These are phyloP conservation scores for Etheostoma cragini DNA, from an alignment of 2,113 vertebrate genomes.

Conservation along the genomic window DNA sequence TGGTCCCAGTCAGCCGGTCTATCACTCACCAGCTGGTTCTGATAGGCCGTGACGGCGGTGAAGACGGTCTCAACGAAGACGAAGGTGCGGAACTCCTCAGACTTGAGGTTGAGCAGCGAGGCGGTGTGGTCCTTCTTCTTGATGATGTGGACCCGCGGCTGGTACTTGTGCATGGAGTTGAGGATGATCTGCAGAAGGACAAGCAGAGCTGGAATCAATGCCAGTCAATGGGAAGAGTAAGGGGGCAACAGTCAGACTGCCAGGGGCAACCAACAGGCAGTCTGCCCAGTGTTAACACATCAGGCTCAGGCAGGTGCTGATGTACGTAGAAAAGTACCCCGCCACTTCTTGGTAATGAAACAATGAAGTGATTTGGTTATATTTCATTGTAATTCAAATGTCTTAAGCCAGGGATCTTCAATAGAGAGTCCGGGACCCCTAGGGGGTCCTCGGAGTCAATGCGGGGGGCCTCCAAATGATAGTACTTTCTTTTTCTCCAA, in stretches of 20 bases:
- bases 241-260: not conserved
- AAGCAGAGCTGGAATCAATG: constrained; percentile 2
- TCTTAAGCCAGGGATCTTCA: not conserved
- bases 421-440: no score
- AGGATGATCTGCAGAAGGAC: constrained; percentile 90
- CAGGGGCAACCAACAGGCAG: not conserved
- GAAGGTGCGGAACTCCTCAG: constrained; percentile 97
- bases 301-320: not conserved
- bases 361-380: no score
- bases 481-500: no score
- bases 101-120: constrained; percentile 97
- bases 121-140: constrained; percentile 99
- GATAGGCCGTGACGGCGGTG: constrained; percentile 97
- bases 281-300: no score
- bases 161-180: constrained; percentile 99
- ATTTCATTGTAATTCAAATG: no score
- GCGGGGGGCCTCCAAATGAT: no score
- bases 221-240: not conserved
- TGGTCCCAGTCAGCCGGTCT: not conserved
- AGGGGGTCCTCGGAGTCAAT: no score
- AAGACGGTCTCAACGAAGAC: constrained; percentile 98
- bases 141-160: constrained; percentile 98
- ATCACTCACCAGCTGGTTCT: constrained; percentile 96
- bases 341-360: not conserved
- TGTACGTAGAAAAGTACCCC: not conserved